Percentiles rank a stretch among this genome's conserved stretches.
Conservation (phyloP, 1,140 invertebrate species). For the Caenorhabditis briggsae region DNA sequence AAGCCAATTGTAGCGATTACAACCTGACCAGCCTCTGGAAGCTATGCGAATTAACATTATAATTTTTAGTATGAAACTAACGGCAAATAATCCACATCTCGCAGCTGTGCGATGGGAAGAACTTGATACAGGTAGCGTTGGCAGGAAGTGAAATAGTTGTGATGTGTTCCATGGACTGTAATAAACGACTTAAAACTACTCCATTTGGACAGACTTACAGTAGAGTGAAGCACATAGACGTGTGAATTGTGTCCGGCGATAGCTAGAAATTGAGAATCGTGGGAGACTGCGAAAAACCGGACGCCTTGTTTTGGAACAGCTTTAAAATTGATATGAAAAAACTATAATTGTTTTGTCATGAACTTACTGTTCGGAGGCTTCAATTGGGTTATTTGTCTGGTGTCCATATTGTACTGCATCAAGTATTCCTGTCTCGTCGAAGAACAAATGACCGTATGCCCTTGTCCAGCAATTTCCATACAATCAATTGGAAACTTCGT, state of each 20-base stretch:
- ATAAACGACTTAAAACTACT: background rate
- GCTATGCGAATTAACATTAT: too few relatives aligned
- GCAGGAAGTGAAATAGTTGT: constrained; percentile 14
- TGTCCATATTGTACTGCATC: constrained; percentile 50
- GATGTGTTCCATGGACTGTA: constrained; percentile 40
- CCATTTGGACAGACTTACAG: background rate
- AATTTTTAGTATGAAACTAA: background rate
- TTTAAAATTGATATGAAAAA: background rate
- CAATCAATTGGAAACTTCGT: constrained; percentile 16
- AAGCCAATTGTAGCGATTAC: constrained; percentile 16
- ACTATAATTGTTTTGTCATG: too few relatives aligned
- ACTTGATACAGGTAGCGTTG: constrained; percentile 18
- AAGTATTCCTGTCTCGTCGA: constrained; percentile 27
- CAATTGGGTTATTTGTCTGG: constrained; percentile 36
- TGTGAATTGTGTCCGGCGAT: constrained; percentile 34
- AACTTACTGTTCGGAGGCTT: constrained; percentile 13
- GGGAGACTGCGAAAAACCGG: constrained; percentile 6
- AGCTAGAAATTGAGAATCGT: constrained; percentile 25
- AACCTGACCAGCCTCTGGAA: constrained; percentile 20
- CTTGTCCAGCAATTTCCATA: constrained; percentile 17
- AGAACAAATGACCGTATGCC: constrained; percentile 8
- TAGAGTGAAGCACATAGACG: constrained; percentile 16
- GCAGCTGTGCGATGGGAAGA: constrained; percentile 21
- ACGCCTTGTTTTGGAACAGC: constrained; percentile 24
- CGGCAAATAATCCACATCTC: constrained; percentile 43